These are phyloP conservation scores for Cantharis rufa DNA, from an alignment of 2,888 invertebrate genomes.

Conservation along the genomic window DNA sequence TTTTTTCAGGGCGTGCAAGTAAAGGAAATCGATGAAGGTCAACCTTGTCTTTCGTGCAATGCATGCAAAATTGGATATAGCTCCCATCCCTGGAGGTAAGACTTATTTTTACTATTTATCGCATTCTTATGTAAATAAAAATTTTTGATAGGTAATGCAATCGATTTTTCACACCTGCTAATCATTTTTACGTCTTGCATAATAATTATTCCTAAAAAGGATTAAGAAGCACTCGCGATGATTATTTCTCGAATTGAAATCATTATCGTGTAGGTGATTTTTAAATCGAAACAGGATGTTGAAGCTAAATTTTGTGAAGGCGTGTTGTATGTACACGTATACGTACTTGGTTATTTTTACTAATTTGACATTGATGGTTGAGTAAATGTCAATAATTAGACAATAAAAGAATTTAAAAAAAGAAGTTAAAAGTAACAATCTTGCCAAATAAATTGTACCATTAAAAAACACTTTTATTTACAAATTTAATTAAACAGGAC, in stretches of 20 bases:
- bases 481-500: neutral
- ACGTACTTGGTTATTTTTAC: neutral
- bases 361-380: neutral
- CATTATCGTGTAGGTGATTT: neutral
- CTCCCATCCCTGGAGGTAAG: constrained; percentile 88
- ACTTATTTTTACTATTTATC: constrained; percentile 34
- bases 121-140: neutral
- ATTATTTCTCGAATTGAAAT: neutral
- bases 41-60: constrained; percentile 82
- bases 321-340: neutral
- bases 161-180: neutral
- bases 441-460: neutral
- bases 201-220: neutral
- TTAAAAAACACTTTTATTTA: neutral
- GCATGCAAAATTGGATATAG: constrained; percentile 80
- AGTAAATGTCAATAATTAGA: neutral
- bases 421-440: neutral
- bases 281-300: neutral
- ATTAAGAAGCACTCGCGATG: neutral
- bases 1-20: constrained; percentile 81
- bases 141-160: neutral
- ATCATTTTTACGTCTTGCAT: neutral
- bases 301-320: neutral
- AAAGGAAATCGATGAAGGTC: constrained; percentile 84
- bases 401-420: neutral